These are phyloP conservation scores for Malthinus seriepunctatus DNA, from an alignment of 2,888 invertebrate genomes.

Conservation along the genomic window DNA sequence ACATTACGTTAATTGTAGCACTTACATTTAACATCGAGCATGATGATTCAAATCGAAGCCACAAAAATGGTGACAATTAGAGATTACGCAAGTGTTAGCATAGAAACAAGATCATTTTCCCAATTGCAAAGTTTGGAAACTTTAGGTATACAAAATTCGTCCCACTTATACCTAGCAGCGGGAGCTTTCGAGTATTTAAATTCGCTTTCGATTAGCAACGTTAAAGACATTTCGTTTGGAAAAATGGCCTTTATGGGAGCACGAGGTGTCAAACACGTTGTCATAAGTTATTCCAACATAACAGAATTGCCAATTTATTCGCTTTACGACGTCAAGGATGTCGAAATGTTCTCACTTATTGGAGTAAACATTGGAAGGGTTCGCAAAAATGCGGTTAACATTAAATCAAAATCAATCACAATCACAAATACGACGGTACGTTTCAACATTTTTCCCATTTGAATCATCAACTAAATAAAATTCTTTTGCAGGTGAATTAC, in stretches of 20 bases:
- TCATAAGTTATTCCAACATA: conserved; percentile 18
- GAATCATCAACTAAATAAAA: background rate
- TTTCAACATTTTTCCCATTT: background rate
- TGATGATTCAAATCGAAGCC: conserved; percentile 12
- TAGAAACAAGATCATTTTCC: conserved; percentile 18
- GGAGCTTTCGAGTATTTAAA: conserved; percentile 18
- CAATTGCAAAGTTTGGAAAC: conserved; percentile 14
- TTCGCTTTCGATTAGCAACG: conserved; percentile 21
- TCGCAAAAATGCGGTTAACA: conserved; percentile 8
- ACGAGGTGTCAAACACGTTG: conserved; percentile 16
- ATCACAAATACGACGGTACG: conserved; percentile 13
- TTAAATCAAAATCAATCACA: conserved; percentile 8
- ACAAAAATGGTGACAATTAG: conserved; percentile 11
- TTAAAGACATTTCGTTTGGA: conserved; percentile 13
- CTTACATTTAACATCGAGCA: conserved; percentile 17
- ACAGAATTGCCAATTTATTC: conserved; percentile 9
- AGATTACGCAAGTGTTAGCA: conserved; percentile 16
- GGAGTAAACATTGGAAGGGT: conserved; percentile 15
- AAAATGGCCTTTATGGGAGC: conserved; percentile 26
- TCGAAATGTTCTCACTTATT: conserved; percentile 5
- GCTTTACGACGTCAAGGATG: conserved; percentile 15
- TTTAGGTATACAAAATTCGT: conserved; percentile 16
- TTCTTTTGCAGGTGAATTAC: conserved; percentile 12
- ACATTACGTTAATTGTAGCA: conserved; percentile 8
- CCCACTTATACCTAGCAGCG: conserved; percentile 6